Base-by-base conservation (phyloP, 2,113 vertebrate species). In the Osmerus mordax region DNA sequence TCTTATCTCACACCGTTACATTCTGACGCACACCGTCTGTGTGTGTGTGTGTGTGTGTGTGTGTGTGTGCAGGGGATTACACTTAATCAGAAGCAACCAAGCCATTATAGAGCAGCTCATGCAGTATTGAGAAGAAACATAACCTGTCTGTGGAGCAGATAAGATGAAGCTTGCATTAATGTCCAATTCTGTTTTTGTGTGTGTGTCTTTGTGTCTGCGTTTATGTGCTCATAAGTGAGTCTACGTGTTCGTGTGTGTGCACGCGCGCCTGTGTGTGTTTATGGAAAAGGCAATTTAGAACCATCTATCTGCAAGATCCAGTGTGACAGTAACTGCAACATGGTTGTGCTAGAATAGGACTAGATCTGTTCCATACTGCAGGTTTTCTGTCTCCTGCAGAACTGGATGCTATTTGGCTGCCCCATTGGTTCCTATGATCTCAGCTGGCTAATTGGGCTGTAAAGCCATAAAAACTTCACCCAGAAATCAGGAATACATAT, bases 101-200 rank as follows among this genome's bases (percentile, higher is more conserved):
- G 56, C 69, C 60, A 76, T 85, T 78, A 75, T 59, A 67, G 70
- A 69, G 21, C 71, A 61, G 7, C 72, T 81, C 76, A 69, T 81
- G 69, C 66, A 73, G 62, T 74, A 81, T 82, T 84, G 74, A 81
- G 73, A 70, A 41, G 28, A 72, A 75, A 53, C 77, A 80, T 73
- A 73, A 78, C 71, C 78, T 77, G 77, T 76, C 76, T 73, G 69
- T 73, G 69, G 41, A 16, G 53, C 61, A 78, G 78, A 82, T 84
- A 84, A 83, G 75, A 64, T 69, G 8, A 54, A 21, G 55, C 75
- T 76, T 55, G 68, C 63, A 74, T 53, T 15, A 29, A 28, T 56
- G 64, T 78, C 58, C 72, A 65, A 25, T 25, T 15, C 59, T 21
- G 68, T 70, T 25, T 70, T 56, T 72, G 72, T 47, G 16, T 60